Base-by-base conservation (phyloP, 2,113 vertebrate genomes). In the Toxostoma redivivum region DNA sequence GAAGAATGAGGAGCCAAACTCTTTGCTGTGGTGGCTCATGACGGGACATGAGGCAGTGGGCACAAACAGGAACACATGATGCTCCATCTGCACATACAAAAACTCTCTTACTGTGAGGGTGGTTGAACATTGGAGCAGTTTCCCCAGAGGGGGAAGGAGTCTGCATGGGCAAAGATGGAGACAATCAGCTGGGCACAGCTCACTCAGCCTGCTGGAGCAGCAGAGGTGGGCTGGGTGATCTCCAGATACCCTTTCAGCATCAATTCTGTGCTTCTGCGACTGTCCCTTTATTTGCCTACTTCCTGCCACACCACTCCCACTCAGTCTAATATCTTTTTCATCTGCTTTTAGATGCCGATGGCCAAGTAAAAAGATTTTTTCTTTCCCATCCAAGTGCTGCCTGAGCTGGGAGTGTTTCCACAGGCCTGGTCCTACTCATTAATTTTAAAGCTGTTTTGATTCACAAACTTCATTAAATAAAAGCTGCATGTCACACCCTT, bases 31-130 rank as follows among this genome's bases (percentile, higher is more conserved):
- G 19, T 28, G 40, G 50, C 61, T 7, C 14, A 5, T 5, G 20
- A 7, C 64, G 81, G 81, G 54, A n/a, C 19, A 18, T 9, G 5
- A 70, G 44, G 56, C 45, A 56, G 0, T 10, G 47, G 35, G 16
- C 51, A 64, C 27, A 8, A 58, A 22, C 0, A 4, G 66, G 56
- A 53, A 38, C 0, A 0, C 0, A 0, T 8, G 40, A 10, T 45
- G 23, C 19, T 81, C 27, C 45, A 27, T 30, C 50, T 65, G 50
- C 62, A 48, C 19, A 3, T 9, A n/a, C 15, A 28, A 31, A 70
- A 90, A 7, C 4, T 6, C 3, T n/a, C 12, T 42, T 30, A 7
- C n/a, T 16, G 11, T 33, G 60, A 37, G 10, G 3, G 20, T 12
- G 16, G 10, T 31, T 1, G 1, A 25, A 44, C 25, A 4, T 0